Percentiles rank a stretch among this genome's conserved stretches.
Evolutionary conservation across 2,113 vertebrate genomes (phyloP).

Genomic region (Polyodon spathula): DNA sequence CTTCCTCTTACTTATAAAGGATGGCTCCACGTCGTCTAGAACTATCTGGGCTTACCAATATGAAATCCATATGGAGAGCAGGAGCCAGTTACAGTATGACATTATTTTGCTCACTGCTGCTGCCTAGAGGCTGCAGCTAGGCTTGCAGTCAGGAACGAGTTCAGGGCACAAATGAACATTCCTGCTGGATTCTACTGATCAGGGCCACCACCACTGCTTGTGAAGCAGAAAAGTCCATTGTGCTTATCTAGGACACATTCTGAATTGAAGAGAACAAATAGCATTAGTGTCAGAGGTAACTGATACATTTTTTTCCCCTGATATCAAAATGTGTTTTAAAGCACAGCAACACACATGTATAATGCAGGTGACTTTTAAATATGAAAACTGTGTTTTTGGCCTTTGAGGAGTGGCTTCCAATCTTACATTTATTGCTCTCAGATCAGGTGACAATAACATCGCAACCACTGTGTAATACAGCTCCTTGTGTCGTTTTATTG

Average conservation of each 20-base stretch:
- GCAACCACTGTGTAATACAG: no score
- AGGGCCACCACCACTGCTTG: background rate
- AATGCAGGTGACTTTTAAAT: no score
- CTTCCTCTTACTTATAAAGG: constrained; percentile 47
- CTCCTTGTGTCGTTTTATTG: no score
- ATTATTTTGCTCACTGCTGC: constrained; percentile 23
- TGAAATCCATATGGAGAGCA: constrained; percentile 36
- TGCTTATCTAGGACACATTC: no score
- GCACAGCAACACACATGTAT: no score
- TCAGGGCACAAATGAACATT: background rate
- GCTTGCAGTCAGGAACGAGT: background rate
- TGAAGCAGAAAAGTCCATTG: no score
- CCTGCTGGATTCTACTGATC: constrained; percentile 1
- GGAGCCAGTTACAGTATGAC: background rate
- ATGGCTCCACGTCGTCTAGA: constrained; percentile 52
- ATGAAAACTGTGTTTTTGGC: no score
- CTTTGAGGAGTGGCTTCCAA: no score
- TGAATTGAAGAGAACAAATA: background rate
- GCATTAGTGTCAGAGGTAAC: background rate
- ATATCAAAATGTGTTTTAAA: no score
- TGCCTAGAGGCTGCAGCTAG: constrained; percentile 24
- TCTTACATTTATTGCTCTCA: no score
- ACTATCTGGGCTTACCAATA: constrained; percentile 33
- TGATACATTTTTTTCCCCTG: background rate
- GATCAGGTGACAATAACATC: no score